Conservation (phyloP, 2,888 invertebrate species). For the Sympetrum striolatum region DNA sequence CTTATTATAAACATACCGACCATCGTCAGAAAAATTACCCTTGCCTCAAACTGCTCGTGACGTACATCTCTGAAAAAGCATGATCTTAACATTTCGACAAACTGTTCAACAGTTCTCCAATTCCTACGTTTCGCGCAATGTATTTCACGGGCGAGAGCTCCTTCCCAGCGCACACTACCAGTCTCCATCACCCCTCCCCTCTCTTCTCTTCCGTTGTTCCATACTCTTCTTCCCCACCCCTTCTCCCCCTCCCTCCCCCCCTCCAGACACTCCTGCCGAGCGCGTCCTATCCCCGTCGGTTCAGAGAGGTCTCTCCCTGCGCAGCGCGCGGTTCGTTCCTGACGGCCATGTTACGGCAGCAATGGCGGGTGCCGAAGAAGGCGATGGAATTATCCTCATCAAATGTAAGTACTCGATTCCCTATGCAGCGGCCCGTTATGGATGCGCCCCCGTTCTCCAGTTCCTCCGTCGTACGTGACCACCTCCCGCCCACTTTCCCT, state of each 20-base stretch:
- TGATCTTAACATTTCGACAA: no score
- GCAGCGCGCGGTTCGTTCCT: neutral
- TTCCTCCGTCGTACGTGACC: neutral
- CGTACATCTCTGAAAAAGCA: no score
- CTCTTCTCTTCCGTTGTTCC: neutral
- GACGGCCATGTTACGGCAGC: constrained; percentile 38
- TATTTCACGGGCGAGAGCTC: neutral
- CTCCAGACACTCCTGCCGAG: neutral
- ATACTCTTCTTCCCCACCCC: neutral
- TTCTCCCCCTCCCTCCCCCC: neutral
- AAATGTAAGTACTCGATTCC: constrained; percentile 67
- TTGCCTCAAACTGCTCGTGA: no score
- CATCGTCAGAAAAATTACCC: no score
- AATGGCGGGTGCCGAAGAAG: constrained; percentile 67
- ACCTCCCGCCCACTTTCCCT: neutral
- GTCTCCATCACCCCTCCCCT: neutral
- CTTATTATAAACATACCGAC: no score
- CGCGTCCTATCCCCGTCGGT: neutral
- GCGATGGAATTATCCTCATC: constrained; percentile 75
- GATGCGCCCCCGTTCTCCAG: neutral
- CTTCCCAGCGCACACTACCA: neutral
- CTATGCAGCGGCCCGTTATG: neutral
- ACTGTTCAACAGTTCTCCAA: no score
- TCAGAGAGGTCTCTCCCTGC: neutral
- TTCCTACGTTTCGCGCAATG: neutral